Base-by-base conservation (phyloP, 2,113 vertebrate genomes). In the Dolichallabes microphthalmus region DNA sequence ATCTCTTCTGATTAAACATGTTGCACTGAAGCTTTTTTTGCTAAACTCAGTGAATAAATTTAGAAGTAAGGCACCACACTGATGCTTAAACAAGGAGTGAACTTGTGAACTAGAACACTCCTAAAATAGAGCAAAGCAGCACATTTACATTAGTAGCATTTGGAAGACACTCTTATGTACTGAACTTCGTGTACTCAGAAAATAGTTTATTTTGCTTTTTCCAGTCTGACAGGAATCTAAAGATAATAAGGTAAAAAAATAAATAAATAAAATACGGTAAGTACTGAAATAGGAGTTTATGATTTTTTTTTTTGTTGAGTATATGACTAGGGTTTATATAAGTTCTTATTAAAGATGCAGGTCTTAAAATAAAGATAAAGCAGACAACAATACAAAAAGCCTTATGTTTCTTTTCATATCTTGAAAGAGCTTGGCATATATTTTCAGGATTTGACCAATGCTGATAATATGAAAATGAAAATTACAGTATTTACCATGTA, bases 1-100 rank as follows among this genome's bases (percentile, higher is more conserved):
- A 80, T 83, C 77, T 84, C 84, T 83, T 50, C 71, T 85, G 71
- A 61, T 86, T 82, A 82, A 76, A 82, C 85, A 75, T 63, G 32
- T 77, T n/a, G 5, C 27, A 75, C 57, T 73, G 30, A 79, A 63
- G 73, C 13, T 57, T 9, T n/a, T 68, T 87, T 82, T 87, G 25
- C 52, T 22, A 50, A 0, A 22, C 15, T 53, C 22, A 15, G 50
- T 68, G 58, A 74, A 79, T 86, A 61, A 64, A 61, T 58, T 64
- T 71, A 25, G 20, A 82, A 85, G 64, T 32, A 76, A n/a, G 58
- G 64, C 64, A 63, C 25, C n/a, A 39, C 32, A 80, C 30, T 66
- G 53, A 80, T 83, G 61, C 52, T 45, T 63, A 76, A 76, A 76
- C 63, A 86, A 75, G 25, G 9, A 50, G 35, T 64, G 77, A 76